Base-by-base conservation (phyloP, 2,113 vertebrate genomes). In the Gracilinanus agilis region DNA sequence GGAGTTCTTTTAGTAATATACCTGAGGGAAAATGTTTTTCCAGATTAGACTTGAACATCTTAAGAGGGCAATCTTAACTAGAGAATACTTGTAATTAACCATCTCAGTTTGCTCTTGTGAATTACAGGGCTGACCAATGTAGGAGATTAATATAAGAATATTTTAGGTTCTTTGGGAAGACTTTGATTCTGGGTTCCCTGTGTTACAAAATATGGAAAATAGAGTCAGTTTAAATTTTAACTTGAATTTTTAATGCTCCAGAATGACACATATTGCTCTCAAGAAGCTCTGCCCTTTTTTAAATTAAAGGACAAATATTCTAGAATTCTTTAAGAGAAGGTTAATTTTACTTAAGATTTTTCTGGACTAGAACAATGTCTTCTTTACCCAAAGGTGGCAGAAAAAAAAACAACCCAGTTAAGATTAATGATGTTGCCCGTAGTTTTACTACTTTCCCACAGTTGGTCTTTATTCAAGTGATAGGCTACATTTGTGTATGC, bases 381-480 rank as follows among this genome's bases (percentile, higher is more conserved):
- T 34, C 29, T 67, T 67, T 19, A 75, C 29, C 29, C 34, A 34
- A 67, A n/a, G 61, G 19, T 75, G 4, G 0, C 34, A 19, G 61
- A 75, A 75, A 75, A 75, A 19, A 75, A 75, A 75, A 49, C 49
- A 49, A 75, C 34, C 61, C 13, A 75, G 67, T 83, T 34, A 34
- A 67, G 27, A 49, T 61, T 75, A n/a, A 75, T n/a, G 34, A 75
- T 75, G 34, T 75, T 75, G 34, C 67, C 67, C 19, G 11, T 67
- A 67, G 34, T 75, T 75, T 75, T 75, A n/a, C 19, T 3, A 3
- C 34, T 75, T 56, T 24, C 55, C 24, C 55, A 12, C 83, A 27
- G 49, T 44, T 56, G 55, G 67, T 92, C 93, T 91, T n/a, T 11
- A 54, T 94, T 53, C 61, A 40, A 40, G 75, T 58, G 56, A 56